These are phyloP conservation scores for Oncorhynchus gorbuscha DNA, from an alignment of 2,113 vertebrate species.

Conservation along the genomic window DNA sequence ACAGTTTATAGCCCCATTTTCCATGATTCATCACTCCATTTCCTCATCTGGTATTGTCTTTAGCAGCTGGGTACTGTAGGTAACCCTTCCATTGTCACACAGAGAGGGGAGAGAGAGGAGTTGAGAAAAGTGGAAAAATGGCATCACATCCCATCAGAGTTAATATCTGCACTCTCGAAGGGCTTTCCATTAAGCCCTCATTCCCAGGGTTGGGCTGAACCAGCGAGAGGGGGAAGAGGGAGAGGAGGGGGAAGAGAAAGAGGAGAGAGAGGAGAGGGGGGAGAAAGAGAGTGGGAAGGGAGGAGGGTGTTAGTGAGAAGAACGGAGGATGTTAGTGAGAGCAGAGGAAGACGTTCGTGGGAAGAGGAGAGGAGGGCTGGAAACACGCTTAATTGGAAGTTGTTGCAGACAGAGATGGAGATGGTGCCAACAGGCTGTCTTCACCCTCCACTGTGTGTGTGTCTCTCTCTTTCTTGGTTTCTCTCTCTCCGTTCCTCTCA, in stretches of 20 bases:
- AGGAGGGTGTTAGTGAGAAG: too few species aligned
- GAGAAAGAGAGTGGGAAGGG: too few species aligned
- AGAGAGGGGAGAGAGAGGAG: not conserved
- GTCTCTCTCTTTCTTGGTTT: not conserved
- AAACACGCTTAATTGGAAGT: slow-evolving; percentile 7
- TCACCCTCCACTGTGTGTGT: not conserved
- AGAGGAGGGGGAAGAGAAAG: too few species aligned
- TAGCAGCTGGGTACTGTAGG: too few species aligned
- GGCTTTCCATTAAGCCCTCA: not conserved
- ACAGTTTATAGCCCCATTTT: not conserved
- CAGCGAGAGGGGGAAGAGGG: too few species aligned
- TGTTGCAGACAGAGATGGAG: not conserved
- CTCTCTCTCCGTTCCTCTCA: not conserved
- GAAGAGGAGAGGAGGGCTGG: not conserved
- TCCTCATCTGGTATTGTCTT: slow-evolving; percentile 1
- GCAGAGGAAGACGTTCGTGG: not conserved
- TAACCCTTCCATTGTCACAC: not conserved
- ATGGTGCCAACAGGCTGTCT: slow-evolving; percentile 1
- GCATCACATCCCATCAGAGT: not conserved
- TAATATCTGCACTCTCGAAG: not conserved
- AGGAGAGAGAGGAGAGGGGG: too few species aligned
- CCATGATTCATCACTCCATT: not conserved
- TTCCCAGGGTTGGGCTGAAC: not conserved
- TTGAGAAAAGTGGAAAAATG: not conserved
- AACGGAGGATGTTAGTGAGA: too few species aligned